Base-by-base conservation (phyloP, 2,113 vertebrate genomes). In the Chrysochloris asiatica region DNA sequence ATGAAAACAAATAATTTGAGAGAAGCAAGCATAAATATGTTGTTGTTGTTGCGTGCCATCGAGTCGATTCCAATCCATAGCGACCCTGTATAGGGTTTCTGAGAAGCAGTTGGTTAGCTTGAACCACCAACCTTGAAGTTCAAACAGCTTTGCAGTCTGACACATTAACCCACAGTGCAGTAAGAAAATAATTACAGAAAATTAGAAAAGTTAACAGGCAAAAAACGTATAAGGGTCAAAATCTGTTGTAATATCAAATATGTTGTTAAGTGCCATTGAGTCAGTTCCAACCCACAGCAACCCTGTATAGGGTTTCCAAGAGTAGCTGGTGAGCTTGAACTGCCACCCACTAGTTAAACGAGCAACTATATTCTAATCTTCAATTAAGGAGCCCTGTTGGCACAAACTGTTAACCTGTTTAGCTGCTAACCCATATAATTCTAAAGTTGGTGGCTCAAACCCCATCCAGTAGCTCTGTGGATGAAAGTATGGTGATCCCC, bases 171-270 rank as follows among this genome's bases (percentile, higher is more conserved):
- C n/a, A n/a, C n/a, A n/a, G n/a, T n/a, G n/a, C 14, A 65, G 11
- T 50, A 82, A 93, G 75, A 75, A 90, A 77, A 41, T 50, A 63
- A 80, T 52, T 17, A 80, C 36, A 24, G 79, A 61, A 94, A 88
- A 88, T 38, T n/a, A 88, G 21, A 75, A 88, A 69, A 93, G 21
- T 12, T 9, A 73, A 48, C 28, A 61, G 22, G 11, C 65, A 65
- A 81, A 33, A 54, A 59, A 75, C 14, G 11, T 52, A 71, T 38
- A 61, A 94, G 85, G 45, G n/a, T 75, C 28, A 88, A 72, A 82
- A 43, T 45, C 4, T 28, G 28, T 54, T 19, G 28, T 19, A 61
- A 73, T 16, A 30, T 16, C 56, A 45, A 82, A 56, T 1, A 75
- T 8, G 14, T 38, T 4, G 47, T 14, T 72, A 83, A 8, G n/a